Evolutionary conservation across 2,888 invertebrate species (phyloP), one percentile per base, ranked within the genome.

Genomic region (Keiferia lycopersicella): DNA sequence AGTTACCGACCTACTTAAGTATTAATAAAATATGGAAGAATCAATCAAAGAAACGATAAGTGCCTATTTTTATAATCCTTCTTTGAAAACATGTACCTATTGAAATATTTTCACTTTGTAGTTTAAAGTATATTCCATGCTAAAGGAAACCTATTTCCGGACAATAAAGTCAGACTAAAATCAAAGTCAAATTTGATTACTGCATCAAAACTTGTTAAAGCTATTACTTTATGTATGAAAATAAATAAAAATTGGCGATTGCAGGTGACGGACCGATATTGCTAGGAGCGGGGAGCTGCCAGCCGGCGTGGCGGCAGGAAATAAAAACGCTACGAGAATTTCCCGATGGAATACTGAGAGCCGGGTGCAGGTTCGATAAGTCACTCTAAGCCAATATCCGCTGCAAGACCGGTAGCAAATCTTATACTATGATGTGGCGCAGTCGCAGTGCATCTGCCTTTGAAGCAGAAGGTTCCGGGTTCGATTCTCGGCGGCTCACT

Each of bases 261-360:
- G 45, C 45, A 45, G n/a, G 45, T 45, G 45, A 45, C 16, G 45
- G 45, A 45, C 6, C 45, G 45, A 45, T 45, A 45, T 45, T 45
- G 16, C n/a, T 16, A 45, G 45, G 45, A 16, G 45, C 45, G 16
- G 3, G 14, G 34, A 34, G n/a, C 45, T n/a, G 41, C 41, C 14
- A 41, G 45, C 45, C 45, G 16, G 45, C 16, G 45, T 7, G n/a
- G 45, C 16, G 45, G n/a, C n/a, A 16, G 45, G 16, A 45, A 45
- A 45, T 45, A 45, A 45, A 45, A 45, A n/a, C 45, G 8, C 45
- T 45, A n/a, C n/a, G 45, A 45, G 45, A 45, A n/a, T 45, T 45
- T 16, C 4, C 45, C n/a, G 16, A n/a, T 8, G 45, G 8, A 16
- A 45, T 16, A 10, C 34, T 8, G 45, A 45, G 45, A 45, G 45